These are phyloP conservation scores for Cactoblastis cactorum DNA, from an alignment of 2,888 invertebrate species.

Conservation along the genomic window DNA sequence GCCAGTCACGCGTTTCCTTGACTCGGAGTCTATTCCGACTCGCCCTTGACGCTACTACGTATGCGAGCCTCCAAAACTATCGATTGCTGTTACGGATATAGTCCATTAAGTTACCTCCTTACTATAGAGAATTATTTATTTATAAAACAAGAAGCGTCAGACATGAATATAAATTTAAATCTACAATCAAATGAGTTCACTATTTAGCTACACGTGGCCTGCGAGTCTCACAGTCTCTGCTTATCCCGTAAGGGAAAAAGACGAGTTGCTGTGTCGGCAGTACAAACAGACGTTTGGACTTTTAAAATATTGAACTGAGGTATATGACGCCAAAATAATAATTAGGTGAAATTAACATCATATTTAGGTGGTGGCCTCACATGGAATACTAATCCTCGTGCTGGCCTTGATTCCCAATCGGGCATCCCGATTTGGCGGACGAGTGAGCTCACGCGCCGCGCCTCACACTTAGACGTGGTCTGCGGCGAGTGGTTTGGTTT, in stretches of 20 bases:
- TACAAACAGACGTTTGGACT: not conserved
- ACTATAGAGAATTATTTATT: not conserved
- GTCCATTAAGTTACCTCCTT: not conserved
- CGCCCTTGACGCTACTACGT: constrained; percentile 42
- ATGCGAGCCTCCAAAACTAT: constrained; percentile 38
- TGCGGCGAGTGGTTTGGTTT: constrained; percentile 36
- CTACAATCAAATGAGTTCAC: too few species aligned
- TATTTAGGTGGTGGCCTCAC: constrained; percentile 57
- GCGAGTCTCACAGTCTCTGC: too few species aligned
- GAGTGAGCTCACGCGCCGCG: constrained; percentile 63
- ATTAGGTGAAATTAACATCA: constrained; percentile 61
- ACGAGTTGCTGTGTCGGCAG: too few species aligned
- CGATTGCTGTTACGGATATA: constrained; percentile 33
- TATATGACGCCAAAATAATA: constrained; percentile 53
- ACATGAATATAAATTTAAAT: too few species aligned
- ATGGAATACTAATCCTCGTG: constrained; percentile 65
- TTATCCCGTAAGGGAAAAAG: too few species aligned
- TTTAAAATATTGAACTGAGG: constrained; percentile 39
- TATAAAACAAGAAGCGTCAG: not conserved
- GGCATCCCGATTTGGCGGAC: constrained; percentile 61
- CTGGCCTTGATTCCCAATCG: constrained; percentile 75
- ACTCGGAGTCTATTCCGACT: constrained; percentile 28
- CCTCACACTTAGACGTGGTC: constrained; percentile 41
- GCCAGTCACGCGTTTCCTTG: constrained; percentile 45
- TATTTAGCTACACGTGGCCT: too few species aligned